phyloP scores from a whole-genome alignment of 2,888 invertebrate genomes.

The Entomobrya multifasciata region DNA sequence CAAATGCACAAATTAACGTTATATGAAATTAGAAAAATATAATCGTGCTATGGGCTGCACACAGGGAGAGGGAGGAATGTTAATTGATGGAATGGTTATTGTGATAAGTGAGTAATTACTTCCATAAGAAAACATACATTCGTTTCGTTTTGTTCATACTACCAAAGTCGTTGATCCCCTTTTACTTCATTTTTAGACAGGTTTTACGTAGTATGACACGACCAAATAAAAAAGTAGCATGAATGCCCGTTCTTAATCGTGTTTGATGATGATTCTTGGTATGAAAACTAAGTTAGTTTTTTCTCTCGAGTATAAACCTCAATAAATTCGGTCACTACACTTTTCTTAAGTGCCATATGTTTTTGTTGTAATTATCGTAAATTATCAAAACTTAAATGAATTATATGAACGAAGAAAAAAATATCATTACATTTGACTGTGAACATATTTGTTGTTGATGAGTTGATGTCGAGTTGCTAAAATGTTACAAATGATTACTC shows the following conservation, averaged over 20 bases:
- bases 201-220: neutral
- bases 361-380: slow-evolving; percentile 54
- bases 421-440: slow-evolving; percentile 46
- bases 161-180: slow-evolving; percentile 38
- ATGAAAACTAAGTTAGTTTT: neutral
- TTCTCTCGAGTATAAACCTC: slow-evolving; percentile 36
- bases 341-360: slow-evolving; percentile 45
- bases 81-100: slow-evolving; percentile 62
- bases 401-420: slow-evolving; percentile 36
- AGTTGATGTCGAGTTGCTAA: slow-evolving; percentile 62
- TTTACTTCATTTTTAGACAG: slow-evolving; percentile 29
- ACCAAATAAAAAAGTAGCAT: neutral
- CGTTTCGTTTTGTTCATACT: too few species aligned
- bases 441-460: slow-evolving; percentile 56
- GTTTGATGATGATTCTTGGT: neutral
- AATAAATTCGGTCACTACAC: slow-evolving; percentile 36
- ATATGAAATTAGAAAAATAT: too few species aligned
- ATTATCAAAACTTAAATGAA: slow-evolving; percentile 54
- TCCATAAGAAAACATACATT: too few species aligned
- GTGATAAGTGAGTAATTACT: slow-evolving; percentile 68
- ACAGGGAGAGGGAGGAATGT: slow-evolving; percentile 51
- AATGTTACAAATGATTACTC: slow-evolving; percentile 70
- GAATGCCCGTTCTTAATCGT: too few species aligned
- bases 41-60: slow-evolving; percentile 38
- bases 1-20: slow-evolving; percentile 47